Conservation (phyloP, 2,888 invertebrate species). For the Meganola albula region DNA sequence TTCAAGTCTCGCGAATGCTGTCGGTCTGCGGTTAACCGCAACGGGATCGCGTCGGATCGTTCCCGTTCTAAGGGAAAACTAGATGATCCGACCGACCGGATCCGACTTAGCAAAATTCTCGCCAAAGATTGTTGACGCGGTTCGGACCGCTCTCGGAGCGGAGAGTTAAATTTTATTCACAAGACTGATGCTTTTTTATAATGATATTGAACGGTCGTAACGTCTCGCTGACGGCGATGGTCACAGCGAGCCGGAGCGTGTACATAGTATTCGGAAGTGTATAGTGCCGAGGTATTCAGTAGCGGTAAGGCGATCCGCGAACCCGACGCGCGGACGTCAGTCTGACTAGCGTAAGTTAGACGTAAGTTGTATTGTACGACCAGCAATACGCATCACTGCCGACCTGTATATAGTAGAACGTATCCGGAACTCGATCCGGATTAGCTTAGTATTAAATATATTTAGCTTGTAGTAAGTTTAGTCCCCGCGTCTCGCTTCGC, state of each 20-base stretch:
- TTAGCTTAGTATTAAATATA: slow-evolving; percentile 39
- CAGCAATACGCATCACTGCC: slow-evolving; percentile 72
- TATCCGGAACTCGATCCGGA: slow-evolving; percentile 30
- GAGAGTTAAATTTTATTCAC: slow-evolving; percentile 57
- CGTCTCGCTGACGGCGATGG: too few relatives aligned
- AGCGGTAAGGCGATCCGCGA: slow-evolving; percentile 33
- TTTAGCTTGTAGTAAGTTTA: slow-evolving; percentile 37
- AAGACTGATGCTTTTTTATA: slow-evolving; percentile 74
- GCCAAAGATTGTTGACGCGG: slow-evolving; percentile 60
- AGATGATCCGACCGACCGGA: too few relatives aligned
- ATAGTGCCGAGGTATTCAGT: slow-evolving; percentile 29
- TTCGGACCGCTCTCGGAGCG: slow-evolving; percentile 41
- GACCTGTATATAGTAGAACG: slow-evolving; percentile 61
- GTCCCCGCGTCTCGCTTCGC: slow-evolving; percentile 40
- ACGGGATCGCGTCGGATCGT: too few relatives aligned
- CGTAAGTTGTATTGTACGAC: slow-evolving; percentile 42
- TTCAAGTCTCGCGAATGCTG: too few relatives aligned
- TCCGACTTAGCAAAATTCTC: slow-evolving; percentile 41
- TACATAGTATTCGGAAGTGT: slow-evolving; percentile 58
- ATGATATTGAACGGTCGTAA: slow-evolving; percentile 49
- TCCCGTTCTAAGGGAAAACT: too few relatives aligned
- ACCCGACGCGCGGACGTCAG: slow-evolving; percentile 29
- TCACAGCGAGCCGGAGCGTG: slow-evolving; percentile 38
- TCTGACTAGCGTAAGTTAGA: slow-evolving; percentile 52
- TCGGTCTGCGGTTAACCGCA: too few relatives aligned